Conservation (phyloP, 2,888 invertebrate species). For the Drosophila siamana region DNA sequence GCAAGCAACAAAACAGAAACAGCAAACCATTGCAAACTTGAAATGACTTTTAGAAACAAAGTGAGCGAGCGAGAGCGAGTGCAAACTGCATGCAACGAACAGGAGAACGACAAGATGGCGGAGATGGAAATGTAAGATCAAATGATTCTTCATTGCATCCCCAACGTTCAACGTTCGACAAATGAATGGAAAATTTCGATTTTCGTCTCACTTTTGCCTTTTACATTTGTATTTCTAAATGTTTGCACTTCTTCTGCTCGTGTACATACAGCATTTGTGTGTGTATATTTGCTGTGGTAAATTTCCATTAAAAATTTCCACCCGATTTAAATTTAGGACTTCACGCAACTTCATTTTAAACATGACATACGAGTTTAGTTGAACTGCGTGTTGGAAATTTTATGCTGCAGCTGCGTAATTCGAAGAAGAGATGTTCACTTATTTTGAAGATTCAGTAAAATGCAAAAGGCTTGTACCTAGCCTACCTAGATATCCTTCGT, state of each 20-base stretch:
- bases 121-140: background rate
- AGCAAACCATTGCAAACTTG: slow-evolving; percentile 52
- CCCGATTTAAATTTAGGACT: slow-evolving; percentile 56
- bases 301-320: slow-evolving; percentile 74
- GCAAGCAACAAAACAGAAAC: slow-evolving; percentile 1
- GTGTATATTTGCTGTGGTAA: slow-evolving; percentile 52
- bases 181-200: slow-evolving; percentile 74
- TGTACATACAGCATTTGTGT: background rate
- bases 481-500: too few relatives aligned
- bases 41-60: slow-evolving; percentile 48
- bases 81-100: slow-evolving; percentile 1
- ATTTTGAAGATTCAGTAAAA: too few relatives aligned
- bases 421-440: background rate
- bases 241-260: slow-evolving; percentile 56
- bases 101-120: background rate
- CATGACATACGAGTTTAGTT: slow-evolving; percentile 4
- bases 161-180: slow-evolving; percentile 34
- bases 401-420: background rate
- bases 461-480: too few relatives aligned
- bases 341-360: slow-evolving; percentile 33
- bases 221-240: slow-evolving; percentile 49
- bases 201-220: slow-evolving; percentile 53
- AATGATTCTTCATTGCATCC: slow-evolving; percentile 37
- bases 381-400: background rate
- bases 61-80: slow-evolving; percentile 8